phyloP scores from a whole-genome alignment of 2,113 vertebrate genomes.

The Lonchura striata region DNA sequence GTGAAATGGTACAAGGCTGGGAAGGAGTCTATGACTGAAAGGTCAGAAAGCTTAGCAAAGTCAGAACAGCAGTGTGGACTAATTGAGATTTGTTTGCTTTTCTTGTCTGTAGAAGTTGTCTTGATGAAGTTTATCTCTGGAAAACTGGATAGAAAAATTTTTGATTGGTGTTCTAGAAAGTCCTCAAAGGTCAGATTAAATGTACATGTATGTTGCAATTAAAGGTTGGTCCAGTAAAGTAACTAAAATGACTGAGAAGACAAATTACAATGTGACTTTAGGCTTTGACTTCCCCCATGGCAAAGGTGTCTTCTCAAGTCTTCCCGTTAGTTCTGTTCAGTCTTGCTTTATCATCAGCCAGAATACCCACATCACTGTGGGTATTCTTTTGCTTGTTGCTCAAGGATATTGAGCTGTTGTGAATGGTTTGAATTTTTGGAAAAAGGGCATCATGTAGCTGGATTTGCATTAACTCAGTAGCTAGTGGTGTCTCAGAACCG shows the following conservation, averaged over 20 bases:
- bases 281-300: neutral
- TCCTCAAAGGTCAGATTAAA: neutral
- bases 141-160: neutral
- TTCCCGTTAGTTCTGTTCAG: neutral
- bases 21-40: neutral
- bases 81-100: neutral
- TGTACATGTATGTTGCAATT: fast-evolving
- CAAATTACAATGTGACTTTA: neutral
- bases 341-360: neutral
- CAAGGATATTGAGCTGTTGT: neutral
- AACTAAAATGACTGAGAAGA: neutral
- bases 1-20: neutral
- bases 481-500: neutral
- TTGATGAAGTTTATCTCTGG: neutral
- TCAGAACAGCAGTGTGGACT: neutral
- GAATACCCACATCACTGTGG: neutral
- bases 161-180: neutral
- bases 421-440: neutral
- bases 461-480: neutral
- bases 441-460: neutral
- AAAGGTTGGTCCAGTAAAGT: neutral
- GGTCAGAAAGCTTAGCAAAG: neutral
- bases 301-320: neutral
- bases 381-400: neutral
- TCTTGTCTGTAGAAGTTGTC: neutral